These are phyloP conservation scores for Chymomyza costata DNA, from an alignment of 1,140 invertebrate genomes.

Conservation along the genomic window DNA sequence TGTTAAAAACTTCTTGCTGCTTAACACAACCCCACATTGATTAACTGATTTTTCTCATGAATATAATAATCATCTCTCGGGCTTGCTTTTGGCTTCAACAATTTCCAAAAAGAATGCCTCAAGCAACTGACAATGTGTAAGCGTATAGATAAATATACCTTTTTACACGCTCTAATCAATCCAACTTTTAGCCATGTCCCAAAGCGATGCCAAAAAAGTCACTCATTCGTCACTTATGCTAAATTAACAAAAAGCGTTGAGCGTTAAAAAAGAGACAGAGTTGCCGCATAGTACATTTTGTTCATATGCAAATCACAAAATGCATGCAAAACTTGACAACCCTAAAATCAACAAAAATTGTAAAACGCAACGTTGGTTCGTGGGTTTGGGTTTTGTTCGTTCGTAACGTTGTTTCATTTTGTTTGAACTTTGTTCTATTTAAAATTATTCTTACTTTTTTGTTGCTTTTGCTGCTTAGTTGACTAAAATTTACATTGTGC, in stretches of 20 bases:
- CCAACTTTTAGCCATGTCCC: slow-evolving; percentile 45
- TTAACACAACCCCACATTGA: no score
- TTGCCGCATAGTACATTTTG: no score
- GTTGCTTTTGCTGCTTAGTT: slow-evolving; percentile 49
- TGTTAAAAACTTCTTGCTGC: no score
- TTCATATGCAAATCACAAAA: slow-evolving; percentile 27
- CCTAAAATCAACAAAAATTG: slow-evolving; percentile 56
- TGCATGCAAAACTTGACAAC: slow-evolving; percentile 13
- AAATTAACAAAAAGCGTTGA: slow-evolving; percentile 73
- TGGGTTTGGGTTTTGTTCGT: slow-evolving; percentile 27
- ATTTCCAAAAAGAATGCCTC: no score
- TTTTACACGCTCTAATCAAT: slow-evolving; percentile 68
- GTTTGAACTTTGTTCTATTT: slow-evolving; percentile 52
- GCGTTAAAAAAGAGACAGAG: slow-evolving; percentile 18
- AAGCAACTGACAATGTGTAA: no score
- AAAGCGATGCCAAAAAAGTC: slow-evolving; percentile 63
- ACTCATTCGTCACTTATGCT: slow-evolving; percentile 70
- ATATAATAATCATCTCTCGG: no score
- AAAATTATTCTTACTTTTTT: slow-evolving; percentile 1
- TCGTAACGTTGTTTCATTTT: slow-evolving; percentile 53
- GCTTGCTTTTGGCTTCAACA: no score
- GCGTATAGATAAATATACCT: no score
- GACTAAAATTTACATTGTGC: slow-evolving; percentile 57
- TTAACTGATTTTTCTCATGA: no score
- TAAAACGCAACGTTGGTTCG: no score